phyloP scores from a whole-genome alignment of 1,140 invertebrate species.

The Zaprionus lachaisei region DNA sequence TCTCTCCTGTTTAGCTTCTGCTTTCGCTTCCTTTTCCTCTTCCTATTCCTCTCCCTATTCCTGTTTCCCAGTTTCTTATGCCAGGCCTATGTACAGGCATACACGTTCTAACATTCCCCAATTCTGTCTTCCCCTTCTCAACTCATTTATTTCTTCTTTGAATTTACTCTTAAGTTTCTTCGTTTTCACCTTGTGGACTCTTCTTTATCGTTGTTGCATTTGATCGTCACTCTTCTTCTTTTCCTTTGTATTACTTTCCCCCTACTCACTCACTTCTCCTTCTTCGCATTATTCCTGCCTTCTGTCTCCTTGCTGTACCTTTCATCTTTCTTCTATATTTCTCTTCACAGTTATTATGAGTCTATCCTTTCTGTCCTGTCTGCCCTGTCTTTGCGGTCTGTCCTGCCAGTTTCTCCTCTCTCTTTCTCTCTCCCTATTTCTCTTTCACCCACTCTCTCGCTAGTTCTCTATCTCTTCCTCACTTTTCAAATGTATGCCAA shows the following conservation, averaged over 20 bases:
- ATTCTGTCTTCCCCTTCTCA: too few species aligned
- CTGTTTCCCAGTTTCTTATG: neutral
- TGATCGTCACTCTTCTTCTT: neutral
- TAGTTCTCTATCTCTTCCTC: neutral
- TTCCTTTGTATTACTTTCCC: neutral
- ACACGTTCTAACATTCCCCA: neutral
- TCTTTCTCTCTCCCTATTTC: neutral
- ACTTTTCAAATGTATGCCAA: conserved; percentile 71
- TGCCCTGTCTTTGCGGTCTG: too few species aligned
- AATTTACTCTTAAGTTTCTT: neutral
- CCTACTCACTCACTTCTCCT: neutral
- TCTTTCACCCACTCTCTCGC: neutral
- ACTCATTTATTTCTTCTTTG: too few species aligned
- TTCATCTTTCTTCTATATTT: too few species aligned
- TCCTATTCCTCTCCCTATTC: conserved; percentile 5
- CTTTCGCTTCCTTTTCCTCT: neutral
- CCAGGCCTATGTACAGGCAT: too few species aligned
- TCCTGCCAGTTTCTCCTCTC: too few species aligned
- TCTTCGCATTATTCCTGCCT: too few species aligned
- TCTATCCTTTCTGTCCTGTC: too few species aligned
- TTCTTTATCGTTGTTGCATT: neutral
- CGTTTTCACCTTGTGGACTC: neutral
- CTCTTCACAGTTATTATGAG: too few species aligned
- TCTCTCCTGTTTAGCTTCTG: neutral
- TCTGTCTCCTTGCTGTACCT: too few species aligned